These are phyloP conservation scores for Augochlora pura DNA, from an alignment of 1,140 invertebrate genomes.

Conservation along the genomic window DNA sequence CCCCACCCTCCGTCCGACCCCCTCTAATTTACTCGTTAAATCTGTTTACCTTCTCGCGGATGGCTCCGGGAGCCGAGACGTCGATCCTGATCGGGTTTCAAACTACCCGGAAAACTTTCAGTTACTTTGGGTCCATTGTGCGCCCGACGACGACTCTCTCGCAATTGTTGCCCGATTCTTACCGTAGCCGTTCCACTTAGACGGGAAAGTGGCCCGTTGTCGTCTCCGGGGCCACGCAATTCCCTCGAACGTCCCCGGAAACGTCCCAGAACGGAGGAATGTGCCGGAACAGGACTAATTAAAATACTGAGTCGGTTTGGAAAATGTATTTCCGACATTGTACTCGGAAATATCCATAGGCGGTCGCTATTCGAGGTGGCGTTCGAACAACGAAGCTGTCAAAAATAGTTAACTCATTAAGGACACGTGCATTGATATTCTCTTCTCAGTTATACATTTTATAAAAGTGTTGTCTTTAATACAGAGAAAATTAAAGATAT, in stretches of 20 bases:
- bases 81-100: conserved; percentile 2
- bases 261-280: neutral
- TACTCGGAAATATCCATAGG: too few species aligned
- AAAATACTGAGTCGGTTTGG: neutral
- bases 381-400: too few species aligned
- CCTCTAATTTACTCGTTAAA: neutral
- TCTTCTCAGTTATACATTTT: too few species aligned
- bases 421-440: too few species aligned
- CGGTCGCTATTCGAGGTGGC: too few species aligned
- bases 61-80: neutral
- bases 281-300: neutral
- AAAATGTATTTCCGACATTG: too few species aligned
- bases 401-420: too few species aligned
- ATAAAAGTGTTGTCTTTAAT: too few species aligned
- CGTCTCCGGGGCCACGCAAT: neutral
- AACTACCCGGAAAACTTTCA: neutral
- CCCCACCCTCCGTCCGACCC: too few species aligned
- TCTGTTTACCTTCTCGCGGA: conserved; percentile 6
- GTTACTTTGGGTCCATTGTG: neutral
- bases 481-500: too few species aligned
- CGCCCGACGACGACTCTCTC: neutral
- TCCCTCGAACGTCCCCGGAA: neutral
- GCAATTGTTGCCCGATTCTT: neutral
- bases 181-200: neutral
- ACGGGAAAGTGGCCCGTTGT: neutral